phyloP scores from a whole-genome alignment of 2,888 invertebrate genomes.

The Lampropteryx suffumata region DNA sequence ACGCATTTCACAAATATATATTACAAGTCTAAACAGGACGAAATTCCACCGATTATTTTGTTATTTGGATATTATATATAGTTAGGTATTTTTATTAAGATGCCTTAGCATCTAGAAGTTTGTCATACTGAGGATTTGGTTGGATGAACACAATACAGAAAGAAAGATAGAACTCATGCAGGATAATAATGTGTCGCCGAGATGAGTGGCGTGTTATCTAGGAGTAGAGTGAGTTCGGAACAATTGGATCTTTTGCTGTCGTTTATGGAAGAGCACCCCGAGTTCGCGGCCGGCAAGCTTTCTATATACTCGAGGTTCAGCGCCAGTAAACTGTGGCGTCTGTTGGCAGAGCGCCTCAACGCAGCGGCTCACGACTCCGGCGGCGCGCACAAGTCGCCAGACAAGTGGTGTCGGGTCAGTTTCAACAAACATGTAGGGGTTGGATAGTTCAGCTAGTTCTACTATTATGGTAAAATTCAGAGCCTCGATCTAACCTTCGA shows the following conservation, averaged over 20 bases:
- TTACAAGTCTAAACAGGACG: too few species aligned
- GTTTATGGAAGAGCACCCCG: slow-evolving; percentile 79
- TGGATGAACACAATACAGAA: not conserved
- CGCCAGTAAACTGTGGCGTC: slow-evolving; percentile 72
- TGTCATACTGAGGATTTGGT: too few species aligned
- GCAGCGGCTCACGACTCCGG: slow-evolving; percentile 67
- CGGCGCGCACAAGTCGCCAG: slow-evolving; percentile 72
- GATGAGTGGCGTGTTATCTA: slow-evolving; percentile 66
- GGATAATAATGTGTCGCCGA: slow-evolving; percentile 41
- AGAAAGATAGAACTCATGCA: slow-evolving; percentile 10
- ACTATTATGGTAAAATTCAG: too few species aligned
- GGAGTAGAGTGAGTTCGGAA: slow-evolving; percentile 73
- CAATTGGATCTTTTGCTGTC: slow-evolving; percentile 68
- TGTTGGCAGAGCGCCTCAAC: slow-evolving; percentile 72
- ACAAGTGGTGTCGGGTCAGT: slow-evolving; percentile 75
- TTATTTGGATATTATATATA: too few species aligned
- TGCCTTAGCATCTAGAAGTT: too few species aligned
- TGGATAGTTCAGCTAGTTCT: too few species aligned
- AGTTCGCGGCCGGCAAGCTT: slow-evolving; percentile 74
- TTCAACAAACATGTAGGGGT: too few species aligned
- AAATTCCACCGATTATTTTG: too few species aligned
- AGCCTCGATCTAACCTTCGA: too few species aligned
- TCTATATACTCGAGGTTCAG: slow-evolving; percentile 74
- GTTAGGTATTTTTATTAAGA: too few species aligned
- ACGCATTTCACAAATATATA: too few species aligned